phyloP scores from a whole-genome alignment of 2,113 vertebrate genomes.

The Panthera leo region DNA sequence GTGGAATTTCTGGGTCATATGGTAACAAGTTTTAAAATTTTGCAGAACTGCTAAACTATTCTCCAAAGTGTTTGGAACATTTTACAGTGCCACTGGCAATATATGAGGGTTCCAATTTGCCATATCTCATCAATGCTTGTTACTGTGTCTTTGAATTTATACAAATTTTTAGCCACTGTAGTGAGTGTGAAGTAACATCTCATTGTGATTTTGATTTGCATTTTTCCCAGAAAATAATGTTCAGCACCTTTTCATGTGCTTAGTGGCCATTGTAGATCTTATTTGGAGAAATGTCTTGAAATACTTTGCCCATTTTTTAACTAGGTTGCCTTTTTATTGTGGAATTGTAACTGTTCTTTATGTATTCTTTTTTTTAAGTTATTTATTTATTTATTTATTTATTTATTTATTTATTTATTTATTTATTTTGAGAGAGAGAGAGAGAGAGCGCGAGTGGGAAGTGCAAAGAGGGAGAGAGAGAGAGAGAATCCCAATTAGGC shows the following conservation, averaged over 20 bases:
- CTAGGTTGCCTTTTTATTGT: background rate
- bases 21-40: background rate
- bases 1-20: background rate
- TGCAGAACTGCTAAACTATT: background rate
- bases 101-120: background rate
- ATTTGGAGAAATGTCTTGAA: background rate
- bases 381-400: too few species aligned
- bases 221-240: background rate
- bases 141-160: background rate
- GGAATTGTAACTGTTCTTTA: background rate
- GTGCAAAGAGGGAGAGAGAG: too few species aligned
- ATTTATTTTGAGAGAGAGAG: too few species aligned
- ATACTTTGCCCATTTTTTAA: background rate
- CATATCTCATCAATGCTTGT: background rate
- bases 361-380: background rate
- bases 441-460: too few species aligned
- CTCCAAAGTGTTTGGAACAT: background rate
- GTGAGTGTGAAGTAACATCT: background rate
- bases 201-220: background rate
- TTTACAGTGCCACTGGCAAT: background rate
- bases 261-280: background rate
- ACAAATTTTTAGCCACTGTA: background rate
- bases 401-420: too few species aligned
- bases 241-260: background rate
- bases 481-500: too few species aligned